Percentiles rank a stretch among this genome's conserved stretches.
Evolutionary conservation across 53 echinoderm and acorn worm genomes (phyloP).

Genomic region (Patiria pectinifera): DNA sequence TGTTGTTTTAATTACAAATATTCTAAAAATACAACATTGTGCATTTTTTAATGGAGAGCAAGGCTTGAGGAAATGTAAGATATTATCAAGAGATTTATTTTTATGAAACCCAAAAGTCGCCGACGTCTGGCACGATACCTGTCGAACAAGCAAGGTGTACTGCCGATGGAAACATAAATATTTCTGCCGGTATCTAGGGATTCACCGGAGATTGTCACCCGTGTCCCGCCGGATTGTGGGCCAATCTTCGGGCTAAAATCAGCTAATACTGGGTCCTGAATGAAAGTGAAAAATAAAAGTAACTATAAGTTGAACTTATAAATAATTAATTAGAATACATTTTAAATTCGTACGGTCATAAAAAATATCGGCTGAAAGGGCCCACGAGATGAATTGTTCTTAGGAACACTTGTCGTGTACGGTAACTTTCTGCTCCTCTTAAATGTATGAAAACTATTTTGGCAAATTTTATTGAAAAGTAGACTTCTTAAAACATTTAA

Average conservation of each 20-base stretch:
- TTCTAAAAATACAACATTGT: background rate
- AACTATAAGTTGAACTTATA: background rate
- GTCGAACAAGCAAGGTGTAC: background rate
- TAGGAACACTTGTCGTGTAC: too few relatives aligned
- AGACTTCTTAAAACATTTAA: too few relatives aligned
- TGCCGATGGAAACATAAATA: background rate
- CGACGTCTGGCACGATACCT: background rate
- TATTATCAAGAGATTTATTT: too few relatives aligned
- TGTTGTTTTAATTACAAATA: background rate
- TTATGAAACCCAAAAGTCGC: background rate
- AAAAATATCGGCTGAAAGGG: too few relatives aligned
- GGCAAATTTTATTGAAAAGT: too few relatives aligned
- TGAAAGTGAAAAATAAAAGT: background rate
- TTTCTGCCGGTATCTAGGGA: conserved; percentile 12
- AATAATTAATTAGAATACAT: background rate
- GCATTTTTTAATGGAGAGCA: background rate
- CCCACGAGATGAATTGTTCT: too few relatives aligned
- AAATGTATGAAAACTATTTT: too few relatives aligned
- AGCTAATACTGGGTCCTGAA: conserved; percentile 66
- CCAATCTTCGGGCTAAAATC: conserved; percentile 10
- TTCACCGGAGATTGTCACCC: background rate
- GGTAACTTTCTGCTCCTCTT: too few relatives aligned
- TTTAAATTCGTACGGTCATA: too few relatives aligned
- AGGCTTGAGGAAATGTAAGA: too few relatives aligned
- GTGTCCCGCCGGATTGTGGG: conserved; percentile 18